Conservation (phyloP, 2,888 invertebrate species). For the Watsonalla binaria region DNA sequence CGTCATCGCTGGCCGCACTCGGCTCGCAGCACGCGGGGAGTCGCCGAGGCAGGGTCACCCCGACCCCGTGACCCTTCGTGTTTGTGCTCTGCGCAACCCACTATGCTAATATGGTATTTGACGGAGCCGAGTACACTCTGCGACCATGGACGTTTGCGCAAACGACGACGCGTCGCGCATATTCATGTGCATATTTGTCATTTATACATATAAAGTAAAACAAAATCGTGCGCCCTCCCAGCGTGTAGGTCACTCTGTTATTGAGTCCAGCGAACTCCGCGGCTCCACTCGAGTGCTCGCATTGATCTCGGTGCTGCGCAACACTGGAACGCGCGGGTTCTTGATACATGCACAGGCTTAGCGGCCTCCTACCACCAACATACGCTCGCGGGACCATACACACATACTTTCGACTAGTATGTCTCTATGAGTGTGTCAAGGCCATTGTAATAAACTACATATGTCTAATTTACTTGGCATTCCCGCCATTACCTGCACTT, state of each 20-base stretch:
- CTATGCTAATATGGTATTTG: background rate
- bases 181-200: background rate
- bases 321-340: no score
- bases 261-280: no score
- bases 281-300: no score
- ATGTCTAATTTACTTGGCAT: background rate
- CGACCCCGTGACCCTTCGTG: no score
- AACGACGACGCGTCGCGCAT: background rate
- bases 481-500: background rate
- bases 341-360: no score
- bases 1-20: background rate
- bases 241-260: no score
- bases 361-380: no score
- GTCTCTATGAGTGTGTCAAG: background rate
- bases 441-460: background rate
- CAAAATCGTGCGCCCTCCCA: background rate
- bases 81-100: no score
- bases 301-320: no score
- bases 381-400: no score
- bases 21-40: background rate
- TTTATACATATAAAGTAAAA: background rate
- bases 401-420: no score
- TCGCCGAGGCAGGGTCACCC: background rate
- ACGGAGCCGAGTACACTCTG: background rate
- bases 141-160: background rate